Conservation (phyloP, 2,113 vertebrate genomes). For the Sylvia atricapilla region DNA sequence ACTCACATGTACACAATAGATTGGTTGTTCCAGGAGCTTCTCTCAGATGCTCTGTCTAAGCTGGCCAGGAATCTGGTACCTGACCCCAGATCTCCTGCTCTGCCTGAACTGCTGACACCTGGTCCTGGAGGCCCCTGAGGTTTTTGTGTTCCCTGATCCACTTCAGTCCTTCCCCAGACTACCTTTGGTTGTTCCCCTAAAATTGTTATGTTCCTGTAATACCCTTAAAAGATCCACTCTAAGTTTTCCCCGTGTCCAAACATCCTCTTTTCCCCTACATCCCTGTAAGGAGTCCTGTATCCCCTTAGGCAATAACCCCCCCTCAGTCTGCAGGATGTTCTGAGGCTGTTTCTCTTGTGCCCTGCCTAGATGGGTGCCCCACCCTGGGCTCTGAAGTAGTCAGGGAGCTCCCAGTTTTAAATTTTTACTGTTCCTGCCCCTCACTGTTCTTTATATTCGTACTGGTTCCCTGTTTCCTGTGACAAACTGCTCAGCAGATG, state of each 20-base stretch:
- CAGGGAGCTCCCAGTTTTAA: not conserved
- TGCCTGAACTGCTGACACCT: not conserved
- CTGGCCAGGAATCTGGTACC: accelerated
- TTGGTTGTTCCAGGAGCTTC: not conserved
- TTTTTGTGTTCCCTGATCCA: not conserved
- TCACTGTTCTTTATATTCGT: accelerated
- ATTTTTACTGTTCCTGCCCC: not conserved
- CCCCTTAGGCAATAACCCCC: not conserved
- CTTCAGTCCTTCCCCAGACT: not conserved
- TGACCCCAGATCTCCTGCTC: not conserved
- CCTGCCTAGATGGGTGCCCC: not conserved
- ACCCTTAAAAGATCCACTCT: not conserved
- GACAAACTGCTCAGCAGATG: not conserved
- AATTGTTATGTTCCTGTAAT: not conserved
- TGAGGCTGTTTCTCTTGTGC: not conserved
- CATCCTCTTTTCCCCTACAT: not conserved
- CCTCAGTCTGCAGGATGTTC: not conserved
- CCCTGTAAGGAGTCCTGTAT: not conserved
- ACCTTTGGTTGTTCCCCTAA: not conserved
- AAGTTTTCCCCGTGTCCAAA: not conserved
- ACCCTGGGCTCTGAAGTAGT: not conserved
- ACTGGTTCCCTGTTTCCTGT: not conserved
- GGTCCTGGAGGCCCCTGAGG: not conserved
- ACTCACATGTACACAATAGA: accelerated
- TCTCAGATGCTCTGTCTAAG: not conserved